Conservation (phyloP, 2,888 invertebrate species). For the Pheosia gnoma region DNA sequence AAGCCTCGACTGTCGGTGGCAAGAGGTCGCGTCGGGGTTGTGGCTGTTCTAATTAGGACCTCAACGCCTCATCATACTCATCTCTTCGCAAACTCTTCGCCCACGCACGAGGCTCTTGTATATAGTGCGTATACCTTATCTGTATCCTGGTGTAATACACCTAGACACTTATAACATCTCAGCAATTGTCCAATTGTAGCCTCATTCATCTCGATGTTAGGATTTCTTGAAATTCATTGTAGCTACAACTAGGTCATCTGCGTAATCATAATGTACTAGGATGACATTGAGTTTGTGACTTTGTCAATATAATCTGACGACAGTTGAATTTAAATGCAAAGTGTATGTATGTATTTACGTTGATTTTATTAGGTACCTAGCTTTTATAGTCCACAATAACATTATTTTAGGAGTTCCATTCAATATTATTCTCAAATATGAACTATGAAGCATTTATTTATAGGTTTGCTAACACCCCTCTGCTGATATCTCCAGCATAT, state of each 20-base stretch:
- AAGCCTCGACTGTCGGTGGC: constrained; percentile 73
- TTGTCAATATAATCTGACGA: not conserved
- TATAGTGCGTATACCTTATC: constrained; percentile 31
- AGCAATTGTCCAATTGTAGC: constrained; percentile 31
- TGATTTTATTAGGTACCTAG: not conserved
- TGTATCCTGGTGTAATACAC: constrained; percentile 37
- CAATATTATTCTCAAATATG: not conserved
- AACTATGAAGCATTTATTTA: not conserved
- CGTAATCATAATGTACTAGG: constrained; percentile 2
- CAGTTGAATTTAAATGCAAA: not conserved
- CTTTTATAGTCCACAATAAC: not conserved
- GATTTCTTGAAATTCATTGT: constrained; percentile 19
- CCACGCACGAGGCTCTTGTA: constrained; percentile 62
- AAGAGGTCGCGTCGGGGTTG: constrained; percentile 79
- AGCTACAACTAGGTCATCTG: not conserved
- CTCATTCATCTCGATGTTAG: constrained; percentile 20
- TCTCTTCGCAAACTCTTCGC: constrained; percentile 40
- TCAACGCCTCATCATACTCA: constrained; percentile 41
- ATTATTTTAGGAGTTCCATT: not conserved
- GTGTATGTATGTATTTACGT: not conserved
- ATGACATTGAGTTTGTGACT: constrained; percentile 4
- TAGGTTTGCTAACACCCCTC: constrained; percentile 29
- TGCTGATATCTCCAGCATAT: constrained; percentile 3
- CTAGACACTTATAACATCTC: constrained; percentile 32
- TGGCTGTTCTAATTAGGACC: constrained; percentile 72